These are phyloP conservation scores for Cheirogaleus medius DNA, from an alignment of 2,113 vertebrate genomes.

Conservation along the genomic window DNA sequence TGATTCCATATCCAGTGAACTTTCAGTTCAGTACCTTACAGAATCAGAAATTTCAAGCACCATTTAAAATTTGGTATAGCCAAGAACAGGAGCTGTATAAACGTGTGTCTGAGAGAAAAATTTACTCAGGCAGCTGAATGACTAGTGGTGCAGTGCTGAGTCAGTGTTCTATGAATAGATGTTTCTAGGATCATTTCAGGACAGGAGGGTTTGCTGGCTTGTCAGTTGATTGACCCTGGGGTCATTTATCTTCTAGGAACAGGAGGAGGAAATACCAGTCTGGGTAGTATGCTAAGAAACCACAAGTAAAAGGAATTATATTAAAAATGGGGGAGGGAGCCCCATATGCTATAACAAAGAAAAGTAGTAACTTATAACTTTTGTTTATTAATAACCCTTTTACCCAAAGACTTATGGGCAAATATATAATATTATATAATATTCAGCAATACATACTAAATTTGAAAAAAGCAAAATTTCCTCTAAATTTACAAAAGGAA, in stretches of 20 bases:
- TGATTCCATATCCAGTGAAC: not conserved
- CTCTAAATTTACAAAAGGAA: not conserved
- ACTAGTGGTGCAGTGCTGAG: not conserved
- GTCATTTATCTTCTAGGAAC: rapidly evolving
- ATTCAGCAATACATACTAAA: not conserved
- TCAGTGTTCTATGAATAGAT: not conserved
- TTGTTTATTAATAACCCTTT: not conserved
- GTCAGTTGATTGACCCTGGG: rapidly evolving
- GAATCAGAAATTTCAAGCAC: constrained; percentile 2
- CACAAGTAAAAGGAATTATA: not conserved
- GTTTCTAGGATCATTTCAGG: not conserved
- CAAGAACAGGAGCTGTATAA: not conserved
- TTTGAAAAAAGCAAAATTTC: not conserved
- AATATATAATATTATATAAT: not conserved
- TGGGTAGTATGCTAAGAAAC: not conserved
- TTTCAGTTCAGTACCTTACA: not conserved
- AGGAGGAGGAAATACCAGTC: not conserved
- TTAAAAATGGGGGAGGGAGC: not conserved
- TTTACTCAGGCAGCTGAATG: not conserved
- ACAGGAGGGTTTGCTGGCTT: constrained; percentile 4
- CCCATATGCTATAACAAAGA: not conserved
- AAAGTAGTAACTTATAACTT: constrained; percentile 22
- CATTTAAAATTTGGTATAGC: not conserved
- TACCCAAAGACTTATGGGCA: not conserved
- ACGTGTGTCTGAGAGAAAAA: not conserved